Base-by-base conservation (phyloP, 2,797 vertebrate species). In the Neomorphus geoffroyi region DNA sequence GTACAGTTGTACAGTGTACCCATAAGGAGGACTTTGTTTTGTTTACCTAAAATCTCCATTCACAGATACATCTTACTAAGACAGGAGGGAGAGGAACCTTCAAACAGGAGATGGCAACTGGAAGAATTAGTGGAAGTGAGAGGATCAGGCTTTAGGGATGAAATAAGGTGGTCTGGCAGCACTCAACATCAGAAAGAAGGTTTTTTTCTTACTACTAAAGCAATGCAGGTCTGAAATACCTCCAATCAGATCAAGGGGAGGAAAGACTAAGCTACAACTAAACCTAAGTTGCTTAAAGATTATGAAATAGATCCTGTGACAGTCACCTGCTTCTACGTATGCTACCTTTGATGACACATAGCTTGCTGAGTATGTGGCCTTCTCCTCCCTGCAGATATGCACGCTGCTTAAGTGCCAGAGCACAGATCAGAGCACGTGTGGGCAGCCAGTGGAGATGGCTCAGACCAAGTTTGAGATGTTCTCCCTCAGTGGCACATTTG, bases 401-500 rank as follows among this genome's bases (percentile, higher is more conserved):
- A 98, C 93, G 0, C 65, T 98, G 73, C 60, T 98, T 28, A 98
- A 98, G 43, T 98, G 98, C 82, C 53, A 23, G 65, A 97, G 85
- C 27, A 93, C 82, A 3, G 24, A 95, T 21, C n/a, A 46, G 26
- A 37, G 62, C 13, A 94, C 95, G 0, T 98, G 98, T 6, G 98
- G 98, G 19, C 65, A 94, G 46, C 71, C 97, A 0, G 95, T 96
- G 30, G 96, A 96, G 41, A 93, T 21, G 0, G 97, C 98, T 18
- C 85, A 94, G 13, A 98, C 97, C 58, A 46, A 35, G 53, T 98
- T 98, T 96, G 92, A 97, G 24, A 91, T 69, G 56, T 97, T 98
- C 88, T 97, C 97, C 53, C 97, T 98, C 82, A 98, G 98, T 1
- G 98, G 98, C 53, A 98, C 97, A 0, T 98, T 98, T 70, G 90